Base-by-base conservation (phyloP, 2,888 invertebrate genomes). In the Mesoligia furuncula region DNA sequence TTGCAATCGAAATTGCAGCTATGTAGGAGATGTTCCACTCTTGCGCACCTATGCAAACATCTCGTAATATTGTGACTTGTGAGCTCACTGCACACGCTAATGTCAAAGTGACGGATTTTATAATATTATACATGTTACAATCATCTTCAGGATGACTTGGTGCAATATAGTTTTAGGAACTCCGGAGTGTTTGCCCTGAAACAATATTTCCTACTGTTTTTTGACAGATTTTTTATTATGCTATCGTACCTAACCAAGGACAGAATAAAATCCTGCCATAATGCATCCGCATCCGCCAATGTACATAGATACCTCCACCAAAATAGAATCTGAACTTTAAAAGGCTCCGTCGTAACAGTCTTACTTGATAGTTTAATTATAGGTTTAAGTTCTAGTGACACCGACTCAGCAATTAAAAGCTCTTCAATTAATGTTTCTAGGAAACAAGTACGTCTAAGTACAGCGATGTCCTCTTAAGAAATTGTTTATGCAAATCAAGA, bases 1-100 rank as follows among this genome's bases (percentile, higher is more conserved):
- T 81, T 77, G 84, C 86, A 85, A 86, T 83, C 83, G 70, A 83
- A 85, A 83, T 86, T 80, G 87, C 83, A 83, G 74, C 51, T 74
- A 42, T 42, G 42, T 42, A 67, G 67, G n/a, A 84, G 80, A 84
- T 85, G 85, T 83, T 78, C 78, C 69, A 75, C 72, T 70, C 67
- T 77, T 70, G 73, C 77, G 59, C 80, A 79, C 75, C 80, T 82
- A 69, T 67, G 78, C 79, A 87, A 82, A 80, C 67, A 76, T 88
- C 80, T 88, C 80, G 85, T 87, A 88, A 88, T 70, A 69, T 79
- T 79, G 71, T 82, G 78, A 62, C 79, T 79, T 64, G 88, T 80
- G 86, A 76, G 77, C 80, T 75, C 80, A 80, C 74, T 86, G 76
- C 74, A 71, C 80, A 73, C 70, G 75, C 39, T 80, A 80, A 80